Percentiles rank a stretch among this genome's conserved stretches.
phyloP scores from a whole-genome alignment of 1,140 invertebrate genomes.

The Anoplophora glabripennis region DNA sequence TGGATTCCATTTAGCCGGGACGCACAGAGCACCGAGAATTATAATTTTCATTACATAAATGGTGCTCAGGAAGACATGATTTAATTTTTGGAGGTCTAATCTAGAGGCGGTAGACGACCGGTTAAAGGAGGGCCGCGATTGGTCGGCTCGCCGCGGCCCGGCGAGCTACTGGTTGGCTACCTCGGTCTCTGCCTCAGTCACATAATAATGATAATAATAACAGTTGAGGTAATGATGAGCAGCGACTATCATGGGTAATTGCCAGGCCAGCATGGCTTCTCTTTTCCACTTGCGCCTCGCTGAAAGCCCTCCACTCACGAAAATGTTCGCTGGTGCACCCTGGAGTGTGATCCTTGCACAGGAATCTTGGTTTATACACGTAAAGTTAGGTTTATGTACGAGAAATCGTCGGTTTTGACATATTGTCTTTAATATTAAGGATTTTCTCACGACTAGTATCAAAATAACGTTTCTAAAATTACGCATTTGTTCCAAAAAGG shows the following conservation, averaged over 20 bases:
- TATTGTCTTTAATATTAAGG: no score
- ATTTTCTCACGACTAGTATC: no score
- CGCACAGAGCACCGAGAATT: no score
- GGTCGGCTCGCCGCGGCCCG: background rate
- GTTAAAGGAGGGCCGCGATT: background rate
- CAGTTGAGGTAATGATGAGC: slow-evolving; percentile 13
- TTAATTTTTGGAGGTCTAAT: slow-evolving; percentile 13
- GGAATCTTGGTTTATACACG: background rate
- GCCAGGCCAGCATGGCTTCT: slow-evolving; percentile 7
- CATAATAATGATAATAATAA: slow-evolving; percentile 17
- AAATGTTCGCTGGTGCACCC: background rate
- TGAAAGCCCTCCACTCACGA: background rate
- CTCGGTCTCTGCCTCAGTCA: slow-evolving; percentile 5
- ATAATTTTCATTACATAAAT: no score
- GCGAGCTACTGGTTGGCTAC: slow-evolving; percentile 8
- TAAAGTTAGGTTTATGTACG: background rate
- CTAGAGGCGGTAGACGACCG: slow-evolving; percentile 8
- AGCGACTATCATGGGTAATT: slow-evolving; percentile 7
- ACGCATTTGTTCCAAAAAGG: no score
- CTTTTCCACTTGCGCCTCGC: background rate
- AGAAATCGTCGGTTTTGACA: no score
- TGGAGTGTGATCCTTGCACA: background rate
- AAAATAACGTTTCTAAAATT: no score
- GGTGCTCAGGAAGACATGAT: slow-evolving; percentile 2
- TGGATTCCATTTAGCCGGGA: no score